Base-by-base conservation (phyloP, 2,113 vertebrate genomes). In the Strigops habroptila region DNA sequence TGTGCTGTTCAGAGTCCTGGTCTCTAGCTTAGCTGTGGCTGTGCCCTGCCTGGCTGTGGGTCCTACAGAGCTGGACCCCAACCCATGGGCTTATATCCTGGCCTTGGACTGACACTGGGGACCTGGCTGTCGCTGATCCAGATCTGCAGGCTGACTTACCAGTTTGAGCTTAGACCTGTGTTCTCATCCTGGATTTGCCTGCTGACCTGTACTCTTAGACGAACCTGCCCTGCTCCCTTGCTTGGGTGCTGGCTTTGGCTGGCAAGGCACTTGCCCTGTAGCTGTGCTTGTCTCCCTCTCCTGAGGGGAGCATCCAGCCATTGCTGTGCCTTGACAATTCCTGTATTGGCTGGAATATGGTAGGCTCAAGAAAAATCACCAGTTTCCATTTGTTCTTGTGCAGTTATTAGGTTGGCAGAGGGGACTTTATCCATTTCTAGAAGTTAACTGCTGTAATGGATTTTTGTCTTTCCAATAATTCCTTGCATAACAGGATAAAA, bases 21-120 rank as follows among this genome's bases (percentile, higher is more conserved):
- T 52, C 6, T 53, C 2, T 9, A 7, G 17, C 0, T 0, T 10
- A 15, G 25, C 2, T 0, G 0, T 31, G 27, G 14, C 5, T 46
- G 35, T 33, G 18, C 3, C 11, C 5, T 60, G 39, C 10, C 8
- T 17, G 23, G 41, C 23, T 60, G 18, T 21, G 37, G 23, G 4
- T 25, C 3, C 6, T 19, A 0, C 6, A 13, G 7, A 63, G 64
- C 30, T 37, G 60, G 8, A 1, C 6, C 5, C 28, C 53, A 39
- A 7, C 4, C 12, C 1, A 0, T 6, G 10, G 24, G 8, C 3
- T 28, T 7, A 1, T 67, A 35, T 49, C 19, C 59, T 82, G 49
- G 7, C 3, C 0, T 12, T 37, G 25, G 28, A 4, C 39, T 51
- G 22, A 14, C 27, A 4, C 6, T 48, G 18, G 18, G 37, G 33